Percentiles rank a stretch among this genome's conserved stretches.
Conservation (phyloP, 2,888 invertebrate genomes). For the Didymodactylos carnosus region DNA sequence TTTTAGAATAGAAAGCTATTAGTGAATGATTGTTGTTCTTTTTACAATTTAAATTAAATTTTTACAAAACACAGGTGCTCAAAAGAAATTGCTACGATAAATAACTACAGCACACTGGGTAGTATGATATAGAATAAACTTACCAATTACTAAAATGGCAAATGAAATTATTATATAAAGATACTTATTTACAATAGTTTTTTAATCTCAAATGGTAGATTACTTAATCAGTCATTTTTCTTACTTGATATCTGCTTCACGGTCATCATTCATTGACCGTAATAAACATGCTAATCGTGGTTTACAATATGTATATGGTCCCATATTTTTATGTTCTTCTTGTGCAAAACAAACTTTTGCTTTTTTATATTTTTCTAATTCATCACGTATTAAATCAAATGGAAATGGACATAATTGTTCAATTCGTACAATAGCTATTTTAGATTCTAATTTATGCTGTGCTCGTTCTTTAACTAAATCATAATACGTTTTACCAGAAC, state of each 20-base stretch:
- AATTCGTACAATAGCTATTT: slow-evolving; percentile 62
- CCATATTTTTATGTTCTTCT: slow-evolving; percentile 80
- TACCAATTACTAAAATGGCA: too few species aligned
- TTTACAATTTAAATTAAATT: too few species aligned
- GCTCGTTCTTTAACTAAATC: slow-evolving; percentile 62
- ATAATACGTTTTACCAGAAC: slow-evolving; percentile 67
- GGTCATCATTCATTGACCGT: slow-evolving; percentile 18
- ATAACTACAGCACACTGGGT: too few species aligned
- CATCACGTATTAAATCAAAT: slow-evolving; percentile 62
- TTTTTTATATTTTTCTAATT: slow-evolving; percentile 56
- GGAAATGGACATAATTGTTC: slow-evolving; percentile 91
- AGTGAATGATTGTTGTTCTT: too few species aligned
- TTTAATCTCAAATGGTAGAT: too few species aligned
- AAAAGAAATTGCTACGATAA: too few species aligned
- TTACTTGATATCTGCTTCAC: too few species aligned
- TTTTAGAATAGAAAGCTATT: too few species aligned
- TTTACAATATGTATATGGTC: slow-evolving; percentile 49
- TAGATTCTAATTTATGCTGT: slow-evolving; percentile 47
- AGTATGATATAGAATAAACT: too few species aligned
- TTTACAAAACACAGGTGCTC: too few species aligned
- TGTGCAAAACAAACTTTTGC: slow-evolving; percentile 68
- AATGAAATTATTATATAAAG: not conserved
- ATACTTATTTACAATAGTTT: not conserved
- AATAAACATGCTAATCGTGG: slow-evolving; percentile 59
- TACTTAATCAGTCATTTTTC: too few species aligned